Percentiles rank a stretch among this genome's conserved stretches.
phyloP scores from a whole-genome alignment of 2,113 vertebrate species.

The Nerophis ophidion region DNA sequence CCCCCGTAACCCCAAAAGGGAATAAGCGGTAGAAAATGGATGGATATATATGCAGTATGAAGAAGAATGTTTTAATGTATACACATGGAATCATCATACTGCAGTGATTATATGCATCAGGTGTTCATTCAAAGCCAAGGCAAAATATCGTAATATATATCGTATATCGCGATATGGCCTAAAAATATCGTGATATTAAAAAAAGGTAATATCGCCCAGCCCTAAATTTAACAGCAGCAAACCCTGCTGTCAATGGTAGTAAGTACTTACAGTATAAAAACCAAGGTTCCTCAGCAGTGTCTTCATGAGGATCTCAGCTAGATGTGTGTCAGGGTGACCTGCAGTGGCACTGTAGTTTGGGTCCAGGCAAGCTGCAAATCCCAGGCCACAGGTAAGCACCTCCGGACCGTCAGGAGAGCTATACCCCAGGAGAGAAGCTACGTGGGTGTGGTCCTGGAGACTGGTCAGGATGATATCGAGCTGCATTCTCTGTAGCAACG shows the following conservation, averaged over 20 bases:
- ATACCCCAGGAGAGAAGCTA: slow-evolving; percentile 92
- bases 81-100: no score
- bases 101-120: no score
- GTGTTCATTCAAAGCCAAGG: no score
- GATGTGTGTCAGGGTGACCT: slow-evolving; percentile 87
- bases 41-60: no score
- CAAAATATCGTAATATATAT: no score
- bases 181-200: no score
- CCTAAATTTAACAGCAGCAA: not conserved
- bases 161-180: no score
- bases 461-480: slow-evolving; percentile 97
- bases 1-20: no score
- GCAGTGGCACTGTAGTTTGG: slow-evolving; percentile 44
- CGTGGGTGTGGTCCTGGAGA: slow-evolving; percentile 95
- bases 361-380: slow-evolving; percentile 66
- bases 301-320: slow-evolving; percentile 98
- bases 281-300: slow-evolving; percentile 94
- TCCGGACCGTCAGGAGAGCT: slow-evolving; percentile 84
- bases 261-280: slow-evolving; percentile 87
- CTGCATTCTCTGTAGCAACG: slow-evolving; percentile 84
- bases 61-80: no score
- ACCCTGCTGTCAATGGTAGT: not conserved
- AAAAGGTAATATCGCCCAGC: no score
- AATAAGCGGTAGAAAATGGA: no score
- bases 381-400: slow-evolving; percentile 59